phyloP scores from a whole-genome alignment of 2,888 invertebrate species.

The Cataglyphis altisquamis region DNA sequence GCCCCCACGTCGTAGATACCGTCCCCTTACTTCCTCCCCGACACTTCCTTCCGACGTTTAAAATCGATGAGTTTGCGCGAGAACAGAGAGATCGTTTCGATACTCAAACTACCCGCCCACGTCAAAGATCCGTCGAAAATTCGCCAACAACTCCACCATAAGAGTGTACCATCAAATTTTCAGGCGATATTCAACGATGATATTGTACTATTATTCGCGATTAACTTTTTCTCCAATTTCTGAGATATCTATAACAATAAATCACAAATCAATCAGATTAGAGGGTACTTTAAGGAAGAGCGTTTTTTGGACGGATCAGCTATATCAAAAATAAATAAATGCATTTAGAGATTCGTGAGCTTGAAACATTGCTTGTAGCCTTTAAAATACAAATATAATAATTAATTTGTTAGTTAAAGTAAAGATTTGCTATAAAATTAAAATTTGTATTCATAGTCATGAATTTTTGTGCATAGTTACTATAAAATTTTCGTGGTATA shows the following conservation, averaged over 20 bases:
- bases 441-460: no score
- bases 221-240: conserved; percentile 7
- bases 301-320: no score
- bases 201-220: conserved; percentile 44
- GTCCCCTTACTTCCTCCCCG: conserved; percentile 40
- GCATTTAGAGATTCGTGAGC: no score
- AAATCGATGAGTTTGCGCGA: conserved; percentile 60
- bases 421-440: no score
- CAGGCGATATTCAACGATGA: conserved; percentile 11
- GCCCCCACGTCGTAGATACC: conserved; percentile 16
- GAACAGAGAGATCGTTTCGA: conserved; percentile 67
- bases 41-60: conserved; percentile 59
- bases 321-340: no score
- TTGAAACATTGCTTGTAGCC: no score
- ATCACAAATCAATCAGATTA: background rate
- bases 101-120: conserved; percentile 61
- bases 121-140: conserved; percentile 62
- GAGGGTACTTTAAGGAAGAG: background rate
- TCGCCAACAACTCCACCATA: conserved; percentile 36
- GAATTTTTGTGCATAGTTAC: no score
- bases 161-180: conserved; percentile 31
- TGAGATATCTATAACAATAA: background rate
- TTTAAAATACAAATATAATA: no score
- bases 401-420: no score
- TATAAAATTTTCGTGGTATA: no score